phyloP scores from a whole-genome alignment of 23 tunicate species.

The Styela clava region DNA sequence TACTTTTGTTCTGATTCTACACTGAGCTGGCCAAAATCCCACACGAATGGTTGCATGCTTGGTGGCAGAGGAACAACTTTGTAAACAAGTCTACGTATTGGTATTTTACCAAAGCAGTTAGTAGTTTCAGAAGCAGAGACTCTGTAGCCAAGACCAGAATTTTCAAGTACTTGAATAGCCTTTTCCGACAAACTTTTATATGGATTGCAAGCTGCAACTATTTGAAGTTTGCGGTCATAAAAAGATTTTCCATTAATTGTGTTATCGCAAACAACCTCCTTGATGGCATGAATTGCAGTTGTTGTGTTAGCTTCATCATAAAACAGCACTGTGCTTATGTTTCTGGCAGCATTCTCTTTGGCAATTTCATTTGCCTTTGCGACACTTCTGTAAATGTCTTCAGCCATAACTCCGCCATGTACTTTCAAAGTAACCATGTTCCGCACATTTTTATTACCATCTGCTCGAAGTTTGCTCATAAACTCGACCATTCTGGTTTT shows the following conservation, averaged over 20 bases:
- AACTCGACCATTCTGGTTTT: conserved; percentile 12
- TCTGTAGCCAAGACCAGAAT: conserved; percentile 55
- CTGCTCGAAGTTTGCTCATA: conserved; percentile 21
- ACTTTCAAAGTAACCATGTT: conserved; percentile 43
- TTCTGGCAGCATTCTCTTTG: not conserved
- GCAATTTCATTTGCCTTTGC: conserved; percentile 32
- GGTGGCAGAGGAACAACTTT: conserved; percentile 52
- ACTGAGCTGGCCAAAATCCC: conserved; percentile 61
- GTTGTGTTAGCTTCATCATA: conserved; percentile 73
- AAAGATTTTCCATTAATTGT: conserved; percentile 52
- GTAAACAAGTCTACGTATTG: conserved; percentile 51
- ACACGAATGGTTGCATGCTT: conserved; percentile 67
- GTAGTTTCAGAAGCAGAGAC: conserved; percentile 28
- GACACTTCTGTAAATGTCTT: conserved; percentile 20
- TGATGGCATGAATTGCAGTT: conserved; percentile 61
- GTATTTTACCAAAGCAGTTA: conserved; percentile 46
- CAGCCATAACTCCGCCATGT: conserved; percentile 54
- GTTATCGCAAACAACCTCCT: conserved; percentile 59
- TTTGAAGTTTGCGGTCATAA: conserved; percentile 25
- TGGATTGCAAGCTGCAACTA: conserved; percentile 68
- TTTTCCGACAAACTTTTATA: conserved; percentile 36
- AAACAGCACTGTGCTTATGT: conserved; percentile 37
- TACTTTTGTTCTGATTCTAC: conserved; percentile 42
- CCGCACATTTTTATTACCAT: not conserved
- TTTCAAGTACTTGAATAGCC: conserved; percentile 36